Base-by-base conservation (phyloP, 2,888 invertebrate species). In the Eulithis testata region DNA sequence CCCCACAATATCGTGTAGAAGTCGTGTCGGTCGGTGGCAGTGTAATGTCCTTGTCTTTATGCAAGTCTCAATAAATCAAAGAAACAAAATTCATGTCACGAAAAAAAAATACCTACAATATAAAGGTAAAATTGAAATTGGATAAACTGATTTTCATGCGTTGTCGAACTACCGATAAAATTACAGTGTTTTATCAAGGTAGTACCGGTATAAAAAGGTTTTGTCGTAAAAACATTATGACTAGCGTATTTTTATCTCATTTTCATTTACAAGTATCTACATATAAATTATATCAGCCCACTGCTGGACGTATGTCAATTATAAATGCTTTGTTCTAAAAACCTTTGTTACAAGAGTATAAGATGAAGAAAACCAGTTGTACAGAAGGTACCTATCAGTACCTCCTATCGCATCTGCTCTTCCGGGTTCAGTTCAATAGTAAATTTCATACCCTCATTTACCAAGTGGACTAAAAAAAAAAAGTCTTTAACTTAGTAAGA, bases 391-490 rank as follows among this genome's bases (percentile, higher is more conserved):
- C 21, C 21, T 21, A 21, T 21, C 21, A 21, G 21, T 21, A 21
- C 21, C 31, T 75, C 21, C 31, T 75, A 43, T 62, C 43, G 73
- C 79, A 79, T 76, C 76, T 75, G 76, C 71, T 21, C 79, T 82
- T 82, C 82, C 82, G 81, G 80, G 80, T 80, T 77, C 66, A 67
- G 68, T 63, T 73, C 65, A 63, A 27, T 40, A n/a, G 43, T 49
- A 53, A 57, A 61, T 21, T 58, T n/a, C 3, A 9, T 21, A 3
- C 8, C 49, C 1, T 47, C 12, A 14, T 21, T 50, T 5, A 21
- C 11, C 51, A 45, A 45, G 12, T n/a, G 45, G 21, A 21, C 1
- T 21, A 21, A 45, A 45, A n/a, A 40, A 2, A n/a, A n/a, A n/a
- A n/a, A n/a, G n/a, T n/a, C n/a, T 50, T 50, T 50, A 21, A 50